Evolutionary conservation across 2,888 invertebrate genomes (phyloP).

Genomic region (Drosophila paramelanica): DNA sequence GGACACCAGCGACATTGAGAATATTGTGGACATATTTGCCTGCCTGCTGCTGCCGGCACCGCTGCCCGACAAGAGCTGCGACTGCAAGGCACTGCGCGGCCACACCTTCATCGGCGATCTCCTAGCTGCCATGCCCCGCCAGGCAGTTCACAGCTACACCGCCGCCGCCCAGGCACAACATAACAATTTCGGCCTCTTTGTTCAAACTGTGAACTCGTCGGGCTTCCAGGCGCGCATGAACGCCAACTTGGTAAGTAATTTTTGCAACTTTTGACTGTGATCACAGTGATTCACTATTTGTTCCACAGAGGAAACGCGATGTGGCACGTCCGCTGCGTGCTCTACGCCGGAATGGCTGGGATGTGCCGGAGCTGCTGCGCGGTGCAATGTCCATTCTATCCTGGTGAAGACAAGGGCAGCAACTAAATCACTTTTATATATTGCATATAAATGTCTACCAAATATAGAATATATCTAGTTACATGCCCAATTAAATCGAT

Average conservation of each 20-base stretch:
- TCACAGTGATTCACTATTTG: background rate
- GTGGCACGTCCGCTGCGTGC: constrained; percentile 46
- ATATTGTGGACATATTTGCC: constrained; percentile 52
- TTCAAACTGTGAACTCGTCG: constrained; percentile 37
- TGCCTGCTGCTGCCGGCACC: constrained; percentile 53
- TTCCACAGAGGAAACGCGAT: constrained; percentile 56
- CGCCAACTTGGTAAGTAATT: constrained; percentile 57
- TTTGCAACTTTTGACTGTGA: background rate
- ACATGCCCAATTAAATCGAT: constrained; percentile 9
- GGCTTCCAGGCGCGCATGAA: constrained; percentile 54
- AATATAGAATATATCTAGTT: constrained; percentile 47
- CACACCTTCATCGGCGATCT: constrained; percentile 61
- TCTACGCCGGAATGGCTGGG: constrained; percentile 65
- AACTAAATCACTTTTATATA: background rate
- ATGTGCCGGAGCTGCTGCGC: constrained; percentile 51
- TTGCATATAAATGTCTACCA: constrained; percentile 21
- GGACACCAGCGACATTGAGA: constrained; percentile 54
- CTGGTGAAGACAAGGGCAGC: constrained; percentile 45
- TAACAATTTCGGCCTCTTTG: constrained; percentile 61
- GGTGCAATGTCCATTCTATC: constrained; percentile 46
- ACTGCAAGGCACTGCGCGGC: constrained; percentile 45
- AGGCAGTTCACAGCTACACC: constrained; percentile 41
- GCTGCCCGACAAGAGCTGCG: constrained; percentile 30
- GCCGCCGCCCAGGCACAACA: background rate
- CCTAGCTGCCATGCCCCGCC: constrained; percentile 52